A percentile compares a stretch with the other conserved stretches of the same genome.
Evolutionary conservation across 92 coral and sea anemone genomes (phyloP).

Genomic region (Phenganax subtilis): DNA sequence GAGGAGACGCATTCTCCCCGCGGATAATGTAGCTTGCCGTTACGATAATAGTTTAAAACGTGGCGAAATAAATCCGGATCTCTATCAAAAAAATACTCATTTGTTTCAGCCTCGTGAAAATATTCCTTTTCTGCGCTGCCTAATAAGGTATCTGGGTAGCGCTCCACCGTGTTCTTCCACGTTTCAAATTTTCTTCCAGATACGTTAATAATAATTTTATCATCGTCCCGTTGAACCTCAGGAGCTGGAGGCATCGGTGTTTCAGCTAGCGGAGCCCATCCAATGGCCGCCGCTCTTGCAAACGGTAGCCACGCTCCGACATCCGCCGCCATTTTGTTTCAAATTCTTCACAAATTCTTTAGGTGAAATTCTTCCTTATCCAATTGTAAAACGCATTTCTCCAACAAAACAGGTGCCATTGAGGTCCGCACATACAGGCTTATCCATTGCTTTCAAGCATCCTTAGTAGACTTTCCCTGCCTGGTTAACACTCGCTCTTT

Average conservation of each 20-base stretch:
- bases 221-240: constrained; percentile 81
- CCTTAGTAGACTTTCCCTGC: background rate
- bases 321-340: constrained; percentile 86
- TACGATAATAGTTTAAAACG: constrained; percentile 80
- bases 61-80: constrained; percentile 92
- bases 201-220: constrained; percentile 93
- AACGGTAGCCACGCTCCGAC: constrained; percentile 99
- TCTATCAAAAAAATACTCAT: constrained; percentile 93
- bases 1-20: constrained; percentile 96
- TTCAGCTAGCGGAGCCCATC: constrained; percentile 98
- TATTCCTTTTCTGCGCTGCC: constrained; percentile 98
- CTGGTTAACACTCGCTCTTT: background rate
- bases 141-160: constrained; percentile 94
- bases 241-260: constrained; percentile 99
- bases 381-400: constrained; percentile 23
- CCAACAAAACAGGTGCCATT: constrained; percentile 39
- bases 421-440: background rate
- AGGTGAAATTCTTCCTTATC: constrained; percentile 4
- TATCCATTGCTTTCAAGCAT: background rate
- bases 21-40: constrained; percentile 88
- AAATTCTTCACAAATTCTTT: background rate
- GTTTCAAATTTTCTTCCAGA: constrained; percentile 99
- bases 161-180: constrained; percentile 96
- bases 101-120: constrained; percentile 91
- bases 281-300: constrained; percentile 99